Conservation (phyloP, 2,888 invertebrate species). For the Adineta ricciae region DNA sequence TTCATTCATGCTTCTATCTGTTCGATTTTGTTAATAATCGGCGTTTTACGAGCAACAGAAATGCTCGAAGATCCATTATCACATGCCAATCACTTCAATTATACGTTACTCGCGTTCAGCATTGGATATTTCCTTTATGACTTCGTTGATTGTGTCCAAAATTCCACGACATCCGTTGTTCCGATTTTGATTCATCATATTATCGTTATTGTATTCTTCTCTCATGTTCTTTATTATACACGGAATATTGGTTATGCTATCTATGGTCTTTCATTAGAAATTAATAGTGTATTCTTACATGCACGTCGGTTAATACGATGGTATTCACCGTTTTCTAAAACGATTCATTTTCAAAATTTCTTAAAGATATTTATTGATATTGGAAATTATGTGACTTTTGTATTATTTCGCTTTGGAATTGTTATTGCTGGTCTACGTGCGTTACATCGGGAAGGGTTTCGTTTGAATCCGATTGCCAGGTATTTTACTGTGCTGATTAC, state of each 20-base stretch:
- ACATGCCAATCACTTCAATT: background rate
- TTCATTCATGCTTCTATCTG: background rate
- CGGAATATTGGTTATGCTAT: constrained; percentile 44
- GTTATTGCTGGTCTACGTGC: background rate
- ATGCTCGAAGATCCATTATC: background rate
- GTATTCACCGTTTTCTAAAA: background rate
- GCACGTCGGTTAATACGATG: constrained; percentile 36
- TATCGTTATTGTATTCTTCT: background rate
- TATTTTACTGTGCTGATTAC: background rate
- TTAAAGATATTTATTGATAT: background rate
- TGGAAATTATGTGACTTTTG: background rate
- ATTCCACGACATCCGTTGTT: background rate
- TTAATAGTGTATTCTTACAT: constrained; percentile 48
- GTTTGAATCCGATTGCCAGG: background rate
- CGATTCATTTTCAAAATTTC: background rate
- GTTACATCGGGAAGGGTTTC: background rate
- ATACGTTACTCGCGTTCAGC: background rate
- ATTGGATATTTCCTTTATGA: background rate
- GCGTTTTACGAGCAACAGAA: background rate
- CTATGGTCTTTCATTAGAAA: constrained; percentile 45
- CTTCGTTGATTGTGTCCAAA: background rate
- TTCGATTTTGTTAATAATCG: background rate
- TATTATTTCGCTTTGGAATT: background rate
- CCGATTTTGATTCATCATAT: background rate
- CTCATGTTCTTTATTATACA: background rate